phyloP scores from a whole-genome alignment of 2,113 vertebrate species.

The Columbina picui region DNA sequence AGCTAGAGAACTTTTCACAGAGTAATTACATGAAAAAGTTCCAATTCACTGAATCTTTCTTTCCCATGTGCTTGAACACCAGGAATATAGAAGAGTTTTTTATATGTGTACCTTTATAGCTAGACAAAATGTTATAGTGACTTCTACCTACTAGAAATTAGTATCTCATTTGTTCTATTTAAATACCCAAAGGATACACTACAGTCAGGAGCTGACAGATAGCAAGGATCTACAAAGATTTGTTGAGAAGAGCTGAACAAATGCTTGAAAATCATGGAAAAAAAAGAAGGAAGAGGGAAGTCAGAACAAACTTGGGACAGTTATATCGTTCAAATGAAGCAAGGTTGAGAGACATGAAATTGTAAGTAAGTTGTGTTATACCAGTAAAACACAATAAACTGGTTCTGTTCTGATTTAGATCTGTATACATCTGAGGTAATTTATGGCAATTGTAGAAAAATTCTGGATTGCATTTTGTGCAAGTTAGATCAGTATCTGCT shows the following conservation, averaged over 20 bases:
- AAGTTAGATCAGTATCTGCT: neutral
- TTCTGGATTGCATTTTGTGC: neutral
- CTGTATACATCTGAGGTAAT: neutral
- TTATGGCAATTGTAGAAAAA: neutral
- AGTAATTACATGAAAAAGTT: constrained; percentile 51
- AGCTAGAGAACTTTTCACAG: constrained; percentile 39
- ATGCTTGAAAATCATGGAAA: neutral
- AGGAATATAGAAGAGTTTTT: constrained; percentile 36
- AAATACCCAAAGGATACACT: constrained; percentile 15
- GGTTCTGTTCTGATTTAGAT: neutral
- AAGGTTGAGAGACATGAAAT: neutral
- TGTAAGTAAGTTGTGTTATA: neutral
- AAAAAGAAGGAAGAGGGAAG: neutral
- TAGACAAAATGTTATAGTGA: constrained; percentile 7
- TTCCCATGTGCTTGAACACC: constrained; percentile 65
- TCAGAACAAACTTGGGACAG: neutral
- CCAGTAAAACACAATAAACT: neutral
- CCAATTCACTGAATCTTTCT: constrained; percentile 38
- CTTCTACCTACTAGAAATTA: neutral
- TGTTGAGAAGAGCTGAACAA: neutral
- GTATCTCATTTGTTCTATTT: neutral
- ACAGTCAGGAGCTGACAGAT: neutral
- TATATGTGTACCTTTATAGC: neutral
- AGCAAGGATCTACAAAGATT: neutral
- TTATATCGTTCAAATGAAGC: neutral